Conservation (phyloP, 2,113 vertebrate genomes). For the Zapornia atra region DNA sequence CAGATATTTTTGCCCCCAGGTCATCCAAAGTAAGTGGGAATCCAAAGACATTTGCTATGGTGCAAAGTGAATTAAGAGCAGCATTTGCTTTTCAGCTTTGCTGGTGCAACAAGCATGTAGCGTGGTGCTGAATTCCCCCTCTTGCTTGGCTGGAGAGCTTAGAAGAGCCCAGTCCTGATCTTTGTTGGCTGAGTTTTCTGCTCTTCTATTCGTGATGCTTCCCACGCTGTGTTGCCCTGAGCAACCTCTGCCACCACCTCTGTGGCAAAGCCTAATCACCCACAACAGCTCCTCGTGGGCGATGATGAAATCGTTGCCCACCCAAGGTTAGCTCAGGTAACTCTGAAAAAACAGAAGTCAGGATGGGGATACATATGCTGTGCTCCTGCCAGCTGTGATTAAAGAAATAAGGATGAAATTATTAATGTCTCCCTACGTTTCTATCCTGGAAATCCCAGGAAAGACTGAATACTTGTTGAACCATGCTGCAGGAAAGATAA, state of each 20-base stretch:
- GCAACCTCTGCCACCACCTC: neutral
- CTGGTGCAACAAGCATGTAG: fast-evolving
- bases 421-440: neutral
- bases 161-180: neutral
- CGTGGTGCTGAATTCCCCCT: neutral
- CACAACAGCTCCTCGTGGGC: neutral
- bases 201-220: neutral
- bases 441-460: neutral
- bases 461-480: neutral
- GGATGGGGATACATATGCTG: neutral
- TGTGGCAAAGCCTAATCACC: neutral
- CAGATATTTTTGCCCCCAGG: neutral
- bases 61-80: neutral
- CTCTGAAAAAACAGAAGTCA: neutral
- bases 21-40: neutral
- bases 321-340: neutral
- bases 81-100: neutral
- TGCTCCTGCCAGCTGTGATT: neutral
- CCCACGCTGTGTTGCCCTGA: neutral
- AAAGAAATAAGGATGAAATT: neutral
- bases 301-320: neutral
- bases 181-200: neutral
- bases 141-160: neutral
- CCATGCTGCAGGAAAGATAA: neutral
- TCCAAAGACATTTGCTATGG: neutral